Evolutionary conservation across 2,113 vertebrate genomes (phyloP).

Genomic region (Eptesicus fuscus): DNA sequence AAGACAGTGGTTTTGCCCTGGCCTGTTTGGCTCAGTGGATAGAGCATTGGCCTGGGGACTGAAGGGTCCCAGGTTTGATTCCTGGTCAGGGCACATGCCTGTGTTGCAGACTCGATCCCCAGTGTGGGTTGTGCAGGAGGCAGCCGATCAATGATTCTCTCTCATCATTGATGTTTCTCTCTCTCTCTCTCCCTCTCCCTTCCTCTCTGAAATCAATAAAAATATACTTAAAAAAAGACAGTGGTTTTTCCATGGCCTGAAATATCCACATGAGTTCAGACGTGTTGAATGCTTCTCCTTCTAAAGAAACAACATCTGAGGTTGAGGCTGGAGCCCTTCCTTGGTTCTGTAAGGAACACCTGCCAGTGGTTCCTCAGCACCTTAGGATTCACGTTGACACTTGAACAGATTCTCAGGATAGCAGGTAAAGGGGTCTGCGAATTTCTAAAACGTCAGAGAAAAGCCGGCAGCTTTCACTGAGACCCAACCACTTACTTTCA

Average conservation of each 20-base stretch:
- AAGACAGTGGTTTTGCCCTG: not conserved
- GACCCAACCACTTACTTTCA: not conserved
- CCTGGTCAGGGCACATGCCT: too few relatives aligned
- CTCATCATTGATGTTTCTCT: too few relatives aligned
- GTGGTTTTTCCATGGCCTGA: not conserved
- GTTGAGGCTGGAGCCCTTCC: not conserved
- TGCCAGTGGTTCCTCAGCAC: accelerated
- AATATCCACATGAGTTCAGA: not conserved
- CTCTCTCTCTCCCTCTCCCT: too few relatives aligned
- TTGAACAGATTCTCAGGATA: not conserved
- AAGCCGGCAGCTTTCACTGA: not conserved
- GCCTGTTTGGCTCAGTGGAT: not conserved
- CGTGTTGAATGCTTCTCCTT: not conserved
- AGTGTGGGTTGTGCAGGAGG: too few relatives aligned
- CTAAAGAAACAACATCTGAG: not conserved
- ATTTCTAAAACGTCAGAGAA: not conserved
- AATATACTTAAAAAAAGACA: not conserved
- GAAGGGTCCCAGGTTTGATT: too few relatives aligned
- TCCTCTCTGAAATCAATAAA: too few relatives aligned
- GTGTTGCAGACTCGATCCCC: too few relatives aligned
- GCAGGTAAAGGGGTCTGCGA: not conserved
- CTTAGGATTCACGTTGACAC: accelerated
- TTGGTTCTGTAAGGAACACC: not conserved
- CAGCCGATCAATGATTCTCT: too few relatives aligned
- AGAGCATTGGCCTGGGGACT: too few relatives aligned